These are phyloP conservation scores for Regulus satrapa DNA, from an alignment of 2,113 vertebrate genomes.

Conservation along the genomic window DNA sequence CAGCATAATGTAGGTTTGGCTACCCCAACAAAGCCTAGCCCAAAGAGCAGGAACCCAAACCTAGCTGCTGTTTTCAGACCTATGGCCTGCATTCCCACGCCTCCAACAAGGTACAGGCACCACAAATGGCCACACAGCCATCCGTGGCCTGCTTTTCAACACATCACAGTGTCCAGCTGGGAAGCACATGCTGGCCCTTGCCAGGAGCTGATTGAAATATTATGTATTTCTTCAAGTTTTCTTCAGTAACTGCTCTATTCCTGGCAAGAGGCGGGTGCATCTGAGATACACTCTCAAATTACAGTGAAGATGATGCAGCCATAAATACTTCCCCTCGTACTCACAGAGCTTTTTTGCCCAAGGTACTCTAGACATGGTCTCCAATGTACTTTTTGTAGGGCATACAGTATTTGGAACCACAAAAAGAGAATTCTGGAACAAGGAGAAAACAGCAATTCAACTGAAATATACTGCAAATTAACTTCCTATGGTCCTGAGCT, in stretches of 20 bases:
- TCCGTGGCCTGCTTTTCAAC: background rate
- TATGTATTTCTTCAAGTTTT: background rate
- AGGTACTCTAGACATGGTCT: background rate
- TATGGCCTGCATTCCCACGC: fast-evolving
- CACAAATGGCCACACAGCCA: background rate
- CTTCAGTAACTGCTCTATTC: background rate
- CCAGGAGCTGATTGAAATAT: background rate
- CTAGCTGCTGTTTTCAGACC: background rate
- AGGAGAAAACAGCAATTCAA: background rate
- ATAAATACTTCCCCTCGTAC: background rate
- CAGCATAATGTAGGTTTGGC: fast-evolving
- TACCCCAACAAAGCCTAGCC: background rate
- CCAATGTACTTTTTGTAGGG: background rate
- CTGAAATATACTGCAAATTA: background rate
- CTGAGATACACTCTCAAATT: background rate
- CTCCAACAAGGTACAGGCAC: background rate
- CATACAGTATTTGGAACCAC: background rate
- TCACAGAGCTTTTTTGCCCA: background rate
- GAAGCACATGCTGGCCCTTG: background rate
- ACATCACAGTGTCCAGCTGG: background rate
- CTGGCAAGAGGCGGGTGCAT: background rate
- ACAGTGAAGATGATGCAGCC: background rate
- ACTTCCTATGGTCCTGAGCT: background rate
- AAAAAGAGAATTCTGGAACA: background rate
- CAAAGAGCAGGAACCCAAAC: background rate